Evolutionary conservation across 35 echinoderm and acorn worm genomes (phyloP).

Genomic region (Ophiothrix spiculata): DNA sequence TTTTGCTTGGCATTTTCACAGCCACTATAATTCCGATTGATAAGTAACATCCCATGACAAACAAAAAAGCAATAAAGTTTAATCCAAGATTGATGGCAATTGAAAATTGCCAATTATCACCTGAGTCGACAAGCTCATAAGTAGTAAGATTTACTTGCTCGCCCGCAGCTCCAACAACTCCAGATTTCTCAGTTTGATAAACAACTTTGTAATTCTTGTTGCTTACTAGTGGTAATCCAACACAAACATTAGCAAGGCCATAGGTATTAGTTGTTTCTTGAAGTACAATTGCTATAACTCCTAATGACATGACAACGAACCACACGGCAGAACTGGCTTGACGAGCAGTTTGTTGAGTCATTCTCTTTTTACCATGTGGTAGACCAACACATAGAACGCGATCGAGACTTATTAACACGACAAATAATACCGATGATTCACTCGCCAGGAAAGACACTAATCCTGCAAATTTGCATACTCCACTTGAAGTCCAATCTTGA

Average conservation of each 20-base stretch:
- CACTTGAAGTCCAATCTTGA: conserved; percentile 35
- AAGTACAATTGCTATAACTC: conserved; percentile 27
- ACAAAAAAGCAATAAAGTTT: not conserved
- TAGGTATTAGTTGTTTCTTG: not conserved
- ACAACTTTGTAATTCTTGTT: not conserved
- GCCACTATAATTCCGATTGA: conserved; percentile 19
- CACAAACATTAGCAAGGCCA: conserved; percentile 55
- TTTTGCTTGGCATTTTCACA: conserved; percentile 1
- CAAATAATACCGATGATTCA: conserved; percentile 45
- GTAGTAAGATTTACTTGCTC: not conserved
- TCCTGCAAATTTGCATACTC: conserved; percentile 33
- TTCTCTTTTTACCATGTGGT: conserved; percentile 24
- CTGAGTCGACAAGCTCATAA: not conserved
- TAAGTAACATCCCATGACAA: conserved; percentile 10
- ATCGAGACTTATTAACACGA: conserved; percentile 37
- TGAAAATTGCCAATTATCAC: not conserved
- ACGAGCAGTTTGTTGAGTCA: not conserved
- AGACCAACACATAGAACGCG: conserved; percentile 38
- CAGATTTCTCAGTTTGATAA: not conserved
- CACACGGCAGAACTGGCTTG: not conserved
- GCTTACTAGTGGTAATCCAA: conserved; percentile 51
- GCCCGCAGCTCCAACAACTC: not conserved
- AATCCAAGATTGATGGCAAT: conserved; percentile 13
- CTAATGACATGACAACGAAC: conserved; percentile 20
- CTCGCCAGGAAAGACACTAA: conserved; percentile 40